phyloP scores from a whole-genome alignment of 2,113 vertebrate species.

The Oostethus manadensis region DNA sequence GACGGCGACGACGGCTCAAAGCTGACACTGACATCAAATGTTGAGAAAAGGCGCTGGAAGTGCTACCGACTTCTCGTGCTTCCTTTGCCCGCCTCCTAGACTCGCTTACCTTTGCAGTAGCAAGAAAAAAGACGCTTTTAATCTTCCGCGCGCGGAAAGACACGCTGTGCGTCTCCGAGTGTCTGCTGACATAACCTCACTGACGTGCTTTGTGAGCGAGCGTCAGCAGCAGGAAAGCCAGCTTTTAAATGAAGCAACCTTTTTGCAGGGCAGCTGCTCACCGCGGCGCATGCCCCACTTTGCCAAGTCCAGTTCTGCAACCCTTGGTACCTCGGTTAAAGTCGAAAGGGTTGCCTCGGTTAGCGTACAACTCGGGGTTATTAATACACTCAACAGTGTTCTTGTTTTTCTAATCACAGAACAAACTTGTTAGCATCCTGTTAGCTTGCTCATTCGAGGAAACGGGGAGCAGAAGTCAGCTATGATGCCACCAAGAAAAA shows the following conservation, averaged over 20 bases:
- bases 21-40: constrained; percentile 65
- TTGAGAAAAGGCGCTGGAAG: constrained; percentile 48
- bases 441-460: no score
- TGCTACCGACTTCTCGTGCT: constrained; percentile 56
- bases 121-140: constrained; percentile 53
- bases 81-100: constrained; percentile 27
- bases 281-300: no score
- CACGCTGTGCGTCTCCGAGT: not conserved
- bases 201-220: not conserved
- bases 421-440: no score
- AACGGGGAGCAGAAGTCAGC: no score
- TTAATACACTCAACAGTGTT: no score
- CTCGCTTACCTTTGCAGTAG: constrained; percentile 50
- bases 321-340: no score
- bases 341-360: no score
- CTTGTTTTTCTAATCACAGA: no score
- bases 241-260: not conserved
- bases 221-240: not conserved
- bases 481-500: no score
- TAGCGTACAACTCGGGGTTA: no score
- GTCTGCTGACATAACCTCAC: not conserved
- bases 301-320: no score
- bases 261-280: not conserved
- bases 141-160: constrained; percentile 45
- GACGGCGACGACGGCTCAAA: constrained; percentile 34